These are phyloP conservation scores for Drosophila navojoa DNA, from an alignment of 1,140 invertebrate species.

Conservation along the genomic window DNA sequence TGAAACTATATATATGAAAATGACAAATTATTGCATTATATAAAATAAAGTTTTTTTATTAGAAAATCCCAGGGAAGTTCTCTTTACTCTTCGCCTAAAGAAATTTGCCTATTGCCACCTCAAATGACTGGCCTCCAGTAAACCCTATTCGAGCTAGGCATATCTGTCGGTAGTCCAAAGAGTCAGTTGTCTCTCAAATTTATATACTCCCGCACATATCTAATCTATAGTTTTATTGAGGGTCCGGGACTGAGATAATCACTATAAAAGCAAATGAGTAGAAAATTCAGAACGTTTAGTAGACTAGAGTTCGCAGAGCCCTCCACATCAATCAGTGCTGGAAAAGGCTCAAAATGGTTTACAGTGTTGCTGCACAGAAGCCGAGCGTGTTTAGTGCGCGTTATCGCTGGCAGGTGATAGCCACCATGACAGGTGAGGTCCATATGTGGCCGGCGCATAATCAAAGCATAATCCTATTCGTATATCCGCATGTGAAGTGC, in stretches of 20 bases:
- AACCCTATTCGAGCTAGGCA: conserved; percentile 20
- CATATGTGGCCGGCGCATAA: too few relatives aligned
- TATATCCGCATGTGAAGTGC: conserved; percentile 37
- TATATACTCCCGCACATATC: conserved; percentile 17
- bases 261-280: conserved; percentile 54
- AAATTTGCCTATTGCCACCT: too few relatives aligned
- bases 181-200: conserved; percentile 2
- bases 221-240: conserved; percentile 38
- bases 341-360: conserved; percentile 43
- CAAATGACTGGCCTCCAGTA: not conserved
- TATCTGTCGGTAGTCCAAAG: conserved; percentile 7
- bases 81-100: too few relatives aligned
- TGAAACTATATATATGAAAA: too few relatives aligned
- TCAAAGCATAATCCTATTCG: not conserved
- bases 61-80: too few relatives aligned
- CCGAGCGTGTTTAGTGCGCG: conserved; percentile 58
- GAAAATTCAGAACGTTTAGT: conserved; percentile 45
- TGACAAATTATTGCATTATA: too few relatives aligned
- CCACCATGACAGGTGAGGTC: conserved; percentile 62
- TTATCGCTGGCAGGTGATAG: conserved; percentile 67
- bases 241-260: conserved; percentile 46
- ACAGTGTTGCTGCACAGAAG: conserved; percentile 34
- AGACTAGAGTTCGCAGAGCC: conserved; percentile 8
- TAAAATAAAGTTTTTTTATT: too few relatives aligned
- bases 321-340: conserved; percentile 10